These are phyloP conservation scores for Hypercompe scribonia DNA, from an alignment of 2,888 invertebrate species.

Conservation along the genomic window DNA sequence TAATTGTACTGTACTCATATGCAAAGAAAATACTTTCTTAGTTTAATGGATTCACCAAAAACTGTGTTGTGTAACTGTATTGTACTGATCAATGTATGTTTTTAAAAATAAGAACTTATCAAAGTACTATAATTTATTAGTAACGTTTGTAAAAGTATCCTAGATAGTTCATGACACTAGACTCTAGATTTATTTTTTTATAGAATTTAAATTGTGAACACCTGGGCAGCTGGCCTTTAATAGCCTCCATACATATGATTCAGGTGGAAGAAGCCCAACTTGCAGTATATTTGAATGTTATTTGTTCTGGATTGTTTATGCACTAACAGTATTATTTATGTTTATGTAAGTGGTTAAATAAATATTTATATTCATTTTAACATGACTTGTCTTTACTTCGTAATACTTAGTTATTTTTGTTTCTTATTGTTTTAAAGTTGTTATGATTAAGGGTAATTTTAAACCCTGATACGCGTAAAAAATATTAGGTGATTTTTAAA, in stretches of 20 bases:
- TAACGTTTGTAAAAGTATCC: not conserved
- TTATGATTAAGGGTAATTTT: not conserved
- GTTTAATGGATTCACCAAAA: not conserved
- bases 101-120: no score
- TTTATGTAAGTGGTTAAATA: conserved; percentile 13
- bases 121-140: not conserved
- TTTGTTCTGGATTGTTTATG: conserved; percentile 20
- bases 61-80: not conserved
- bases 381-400: not conserved
- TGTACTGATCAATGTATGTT: no score
- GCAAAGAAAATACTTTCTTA: not conserved
- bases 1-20: not conserved
- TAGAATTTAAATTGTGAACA: not conserved
- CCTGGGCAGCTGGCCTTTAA: no score
- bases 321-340: conserved; percentile 43
- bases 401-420: not conserved
- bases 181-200: not conserved
- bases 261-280: not conserved
- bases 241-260: no score
- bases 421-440: not conserved
- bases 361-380: not conserved
- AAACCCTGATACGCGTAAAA: not conserved
- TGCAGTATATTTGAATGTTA: conserved; percentile 9
- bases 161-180: not conserved
- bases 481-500: no score